Percentiles rank a stretch among this genome's conserved stretches.
phyloP scores from a whole-genome alignment of 2,888 invertebrate species.

The Galeruca laticollis region DNA sequence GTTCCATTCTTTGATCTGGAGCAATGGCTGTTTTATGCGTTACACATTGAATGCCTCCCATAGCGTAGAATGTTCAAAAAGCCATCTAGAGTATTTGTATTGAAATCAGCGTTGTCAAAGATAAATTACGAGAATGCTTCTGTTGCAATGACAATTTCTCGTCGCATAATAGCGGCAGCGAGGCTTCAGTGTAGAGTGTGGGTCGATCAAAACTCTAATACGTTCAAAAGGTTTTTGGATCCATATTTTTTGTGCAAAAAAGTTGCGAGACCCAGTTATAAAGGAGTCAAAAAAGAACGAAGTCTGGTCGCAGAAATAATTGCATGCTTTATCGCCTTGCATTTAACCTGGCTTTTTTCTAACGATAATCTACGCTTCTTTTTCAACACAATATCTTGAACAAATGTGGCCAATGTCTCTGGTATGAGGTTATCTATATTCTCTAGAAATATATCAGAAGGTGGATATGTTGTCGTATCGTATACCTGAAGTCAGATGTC shows the following conservation, averaged over 20 bases:
- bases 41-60: too few relatives aligned
- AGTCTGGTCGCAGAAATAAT: conserved; percentile 45
- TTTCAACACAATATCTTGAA: conserved; percentile 24
- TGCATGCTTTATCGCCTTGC: conserved; percentile 40
- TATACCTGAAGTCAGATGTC: too few relatives aligned
- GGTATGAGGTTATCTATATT: conserved; percentile 25
- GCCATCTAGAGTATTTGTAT: too few relatives aligned
- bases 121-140: too few relatives aligned
- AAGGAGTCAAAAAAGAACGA: conserved; percentile 42
- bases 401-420: conserved; percentile 17
- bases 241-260: too few relatives aligned
- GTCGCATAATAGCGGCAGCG: conserved; percentile 3
- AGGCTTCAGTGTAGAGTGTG: conserved; percentile 44
- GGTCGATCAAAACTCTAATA: conserved; percentile 47
- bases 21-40: too few relatives aligned
- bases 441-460: conserved; percentile 35
- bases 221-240: conserved; percentile 44
- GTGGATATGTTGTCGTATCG: too few relatives aligned
- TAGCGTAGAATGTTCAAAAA: too few relatives aligned
- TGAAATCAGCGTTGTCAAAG: too few relatives aligned
- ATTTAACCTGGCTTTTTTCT: conserved; percentile 21
- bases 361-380: conserved; percentile 17
- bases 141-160: not conserved
- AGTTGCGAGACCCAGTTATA: conserved; percentile 38
- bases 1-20: too few relatives aligned